These are phyloP conservation scores for Siniperca undulata DNA, from an alignment of 2,797 vertebrate species.

Conservation along the genomic window DNA sequence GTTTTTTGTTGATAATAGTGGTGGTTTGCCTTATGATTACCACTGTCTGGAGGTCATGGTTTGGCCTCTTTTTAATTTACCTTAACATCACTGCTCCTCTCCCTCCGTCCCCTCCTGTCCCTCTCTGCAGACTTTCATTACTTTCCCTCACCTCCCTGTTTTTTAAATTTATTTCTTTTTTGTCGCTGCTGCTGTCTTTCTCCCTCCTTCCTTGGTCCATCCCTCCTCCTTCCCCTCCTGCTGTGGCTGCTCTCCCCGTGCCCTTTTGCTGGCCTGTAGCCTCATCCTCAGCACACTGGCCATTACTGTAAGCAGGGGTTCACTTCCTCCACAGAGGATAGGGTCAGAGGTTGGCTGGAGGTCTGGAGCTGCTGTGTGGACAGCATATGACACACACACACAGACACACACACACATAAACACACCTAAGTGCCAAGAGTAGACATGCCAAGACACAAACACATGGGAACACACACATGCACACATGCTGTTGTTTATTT, in stretches of 20 bases:
- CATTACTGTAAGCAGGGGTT: constrained; percentile 67
- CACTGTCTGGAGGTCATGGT: constrained; percentile 41
- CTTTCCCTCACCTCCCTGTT: constrained; percentile 43
- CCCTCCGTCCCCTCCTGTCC: constrained; percentile 3
- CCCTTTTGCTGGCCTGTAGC: constrained; percentile 63
- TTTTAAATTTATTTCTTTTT: constrained; percentile 29
- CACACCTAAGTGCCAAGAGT: neutral
- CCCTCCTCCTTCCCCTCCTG: constrained; percentile 43
- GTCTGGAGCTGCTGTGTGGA: constrained; percentile 65
- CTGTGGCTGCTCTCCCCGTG: constrained; percentile 55
- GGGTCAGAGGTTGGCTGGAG: constrained; percentile 73
- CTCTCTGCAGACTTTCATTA: constrained; percentile 54
- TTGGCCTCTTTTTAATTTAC: constrained; percentile 55
- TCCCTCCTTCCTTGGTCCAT: constrained; percentile 14
- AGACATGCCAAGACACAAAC: constrained; percentile 41
- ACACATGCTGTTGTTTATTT: constrained; percentile 66
- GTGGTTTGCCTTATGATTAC: constrained; percentile 36
- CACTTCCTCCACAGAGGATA: constrained; percentile 60
- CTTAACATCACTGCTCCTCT: constrained; percentile 25
- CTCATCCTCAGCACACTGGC: constrained; percentile 54
- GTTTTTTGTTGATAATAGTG: constrained; percentile 14
- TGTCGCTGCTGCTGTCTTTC: constrained; percentile 29
- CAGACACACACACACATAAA: constrained; percentile 20
- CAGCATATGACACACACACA: constrained; percentile 27
- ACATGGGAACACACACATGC: constrained; percentile 26